Conservation (phyloP, 2,113 vertebrate species). For the Agapornis roseicollis region DNA sequence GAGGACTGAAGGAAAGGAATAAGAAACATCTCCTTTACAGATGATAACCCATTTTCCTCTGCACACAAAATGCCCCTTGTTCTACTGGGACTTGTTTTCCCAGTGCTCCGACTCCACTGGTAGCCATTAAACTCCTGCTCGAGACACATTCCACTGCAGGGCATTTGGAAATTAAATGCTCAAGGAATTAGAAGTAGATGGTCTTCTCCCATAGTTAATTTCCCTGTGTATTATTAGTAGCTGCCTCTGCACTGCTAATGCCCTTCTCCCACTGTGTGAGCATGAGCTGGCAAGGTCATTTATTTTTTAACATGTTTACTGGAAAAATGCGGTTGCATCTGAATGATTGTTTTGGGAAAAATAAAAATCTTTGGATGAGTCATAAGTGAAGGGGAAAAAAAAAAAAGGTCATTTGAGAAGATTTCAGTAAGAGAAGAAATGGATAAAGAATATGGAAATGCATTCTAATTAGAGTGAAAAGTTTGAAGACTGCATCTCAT, state of each 20-base stretch:
- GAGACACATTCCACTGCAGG: conserved; percentile 58
- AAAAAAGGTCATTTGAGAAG: conserved; percentile 69
- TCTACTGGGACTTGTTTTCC: conserved; percentile 30
- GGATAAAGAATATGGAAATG: conserved; percentile 71
- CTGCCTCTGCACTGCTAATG: conserved; percentile 49
- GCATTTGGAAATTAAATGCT: conserved; percentile 66
- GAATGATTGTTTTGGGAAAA: conserved; percentile 70
- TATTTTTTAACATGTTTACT: conserved; percentile 68
- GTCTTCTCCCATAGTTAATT: conserved; percentile 62
- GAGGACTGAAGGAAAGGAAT: background rate
- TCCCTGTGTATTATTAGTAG: conserved; percentile 56
- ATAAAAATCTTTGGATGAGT: conserved; percentile 65
- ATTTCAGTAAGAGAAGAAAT: conserved; percentile 64
- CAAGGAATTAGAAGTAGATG: conserved; percentile 45
- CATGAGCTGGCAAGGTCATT: conserved; percentile 61
- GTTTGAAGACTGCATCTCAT: conserved; percentile 57
- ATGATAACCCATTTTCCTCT: conserved; percentile 29
- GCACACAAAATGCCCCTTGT: background rate
- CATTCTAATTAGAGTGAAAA: conserved; percentile 70
- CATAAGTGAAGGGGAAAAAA: conserved; percentile 58
- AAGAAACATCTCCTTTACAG: background rate
- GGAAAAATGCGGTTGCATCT: conserved; percentile 63
- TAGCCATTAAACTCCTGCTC: conserved; percentile 25
- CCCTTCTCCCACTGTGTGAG: conserved; percentile 55
- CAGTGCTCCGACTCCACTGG: conserved; percentile 40